Percentiles rank a stretch among this genome's conserved stretches.
Conservation (phyloP, 2,113 vertebrate genomes). For the Varanus komodoensis region DNA sequence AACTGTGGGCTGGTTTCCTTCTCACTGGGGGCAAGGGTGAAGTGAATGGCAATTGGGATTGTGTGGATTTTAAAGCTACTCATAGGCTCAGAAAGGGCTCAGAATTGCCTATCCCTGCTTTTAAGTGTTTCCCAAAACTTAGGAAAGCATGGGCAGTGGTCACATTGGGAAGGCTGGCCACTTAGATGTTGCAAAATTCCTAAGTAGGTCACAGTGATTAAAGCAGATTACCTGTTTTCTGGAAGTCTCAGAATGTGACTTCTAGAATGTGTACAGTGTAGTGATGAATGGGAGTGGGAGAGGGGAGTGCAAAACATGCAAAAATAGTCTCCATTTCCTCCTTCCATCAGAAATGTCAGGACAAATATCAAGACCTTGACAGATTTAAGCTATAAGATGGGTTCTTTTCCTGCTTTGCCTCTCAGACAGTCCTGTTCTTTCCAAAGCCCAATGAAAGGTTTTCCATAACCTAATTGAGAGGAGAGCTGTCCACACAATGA, state of each 20-base stretch:
- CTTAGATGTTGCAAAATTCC: not conserved
- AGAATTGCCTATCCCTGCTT: not conserved
- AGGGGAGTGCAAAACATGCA: too few species aligned
- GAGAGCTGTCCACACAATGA: too few species aligned
- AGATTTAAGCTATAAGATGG: not conserved
- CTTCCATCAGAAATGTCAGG: too few species aligned
- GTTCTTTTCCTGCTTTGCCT: not conserved
- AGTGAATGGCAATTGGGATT: not conserved
- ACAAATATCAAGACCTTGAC: too few species aligned
- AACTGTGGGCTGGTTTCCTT: not conserved
- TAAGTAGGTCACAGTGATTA: not conserved
- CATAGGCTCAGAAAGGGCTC: not conserved
- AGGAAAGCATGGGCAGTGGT: not conserved
- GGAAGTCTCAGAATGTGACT: not conserved
- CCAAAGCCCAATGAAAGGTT: not conserved
- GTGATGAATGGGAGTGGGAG: not conserved
- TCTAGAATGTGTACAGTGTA: too few species aligned
- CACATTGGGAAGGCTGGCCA: not conserved
- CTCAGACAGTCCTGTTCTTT: not conserved
- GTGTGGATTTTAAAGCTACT: not conserved
- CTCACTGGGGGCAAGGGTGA: not conserved
- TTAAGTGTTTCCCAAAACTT: not conserved
- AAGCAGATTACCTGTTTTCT: not conserved
- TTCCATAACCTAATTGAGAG: not conserved
- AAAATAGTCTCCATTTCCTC: too few species aligned